Base-by-base conservation (phyloP, 2,888 invertebrate species). In the Athetis lepigone region DNA sequence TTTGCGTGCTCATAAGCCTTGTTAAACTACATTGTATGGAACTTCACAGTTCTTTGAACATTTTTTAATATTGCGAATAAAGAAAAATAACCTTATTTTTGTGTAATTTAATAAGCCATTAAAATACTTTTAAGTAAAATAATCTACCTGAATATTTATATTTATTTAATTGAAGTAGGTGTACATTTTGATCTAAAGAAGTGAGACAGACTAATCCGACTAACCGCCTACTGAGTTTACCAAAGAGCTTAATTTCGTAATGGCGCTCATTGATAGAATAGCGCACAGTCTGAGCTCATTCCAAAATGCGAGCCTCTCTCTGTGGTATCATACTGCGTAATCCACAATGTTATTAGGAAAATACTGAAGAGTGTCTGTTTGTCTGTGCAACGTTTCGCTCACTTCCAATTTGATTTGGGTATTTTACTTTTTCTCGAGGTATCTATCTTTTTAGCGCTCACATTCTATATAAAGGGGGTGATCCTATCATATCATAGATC, bases 191-290 rank as follows among this genome's bases (percentile, higher is more conserved):
- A 46, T 23, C 45, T 33, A 9, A 45, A 47, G 4, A 45, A 47
- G 4, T 25, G 46, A 40, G 16, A 45, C n/a, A 29, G 33, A 51
- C 47, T 33, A 46, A 36, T 7, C 50, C 29, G 8, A 23, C 25
- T 19, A 46, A 29, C 37, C 42, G 11, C 71, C 68, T 40, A 54
- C 51, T 62, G 61, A 27, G 50, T 23, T 58, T 37, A 19, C 59
- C 49, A 56, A 66, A 66, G 56, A 52, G 45, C 50, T 70, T 58
- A 13, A 61, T 71, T 71, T 55, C 52, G 57, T 60, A 57, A 71
- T 61, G 56, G 54, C 46, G 40, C 54, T 72, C 52, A 67, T 67
- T 72, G 67, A 60, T 57, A 40, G 9, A 72, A 59, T 65, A 71
- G 54, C 55, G 46, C 55, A 42, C 59, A 29, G 52, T 21, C 56